These are phyloP conservation scores for Lasioglossum leucozonium DNA, from an alignment of 2,888 invertebrate species.

Conservation along the genomic window DNA sequence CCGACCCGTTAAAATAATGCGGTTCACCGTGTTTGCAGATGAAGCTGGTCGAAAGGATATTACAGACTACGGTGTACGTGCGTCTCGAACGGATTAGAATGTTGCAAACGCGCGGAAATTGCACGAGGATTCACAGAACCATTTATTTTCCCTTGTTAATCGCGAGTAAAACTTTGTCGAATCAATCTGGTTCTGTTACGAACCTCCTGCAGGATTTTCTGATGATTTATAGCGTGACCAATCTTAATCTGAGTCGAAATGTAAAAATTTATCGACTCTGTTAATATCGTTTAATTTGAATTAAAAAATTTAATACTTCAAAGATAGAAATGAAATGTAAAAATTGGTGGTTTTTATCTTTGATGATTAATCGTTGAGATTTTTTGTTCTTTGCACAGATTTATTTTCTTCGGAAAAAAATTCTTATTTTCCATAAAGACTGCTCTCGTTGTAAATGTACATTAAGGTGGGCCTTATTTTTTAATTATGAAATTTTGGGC, in stretches of 20 bases:
- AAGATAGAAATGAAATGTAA: too few species aligned
- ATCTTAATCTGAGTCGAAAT: background rate
- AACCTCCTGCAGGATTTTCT: background rate
- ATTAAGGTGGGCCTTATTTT: too few species aligned
- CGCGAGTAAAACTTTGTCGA: background rate
- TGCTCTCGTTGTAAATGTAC: too few species aligned
- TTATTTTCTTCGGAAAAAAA: background rate
- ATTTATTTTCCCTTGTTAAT: background rate
- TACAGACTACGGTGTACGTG: background rate
- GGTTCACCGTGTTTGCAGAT: background rate
- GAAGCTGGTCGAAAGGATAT: background rate
- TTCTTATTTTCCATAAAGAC: too few species aligned
- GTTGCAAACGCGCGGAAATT: background rate
- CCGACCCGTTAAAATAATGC: slow-evolving; percentile 3
- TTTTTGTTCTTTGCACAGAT: background rate
- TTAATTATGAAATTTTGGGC: too few species aligned
- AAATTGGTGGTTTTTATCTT: too few species aligned
- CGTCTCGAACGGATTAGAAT: background rate
- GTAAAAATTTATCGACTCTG: too few species aligned
- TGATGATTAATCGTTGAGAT: too few species aligned
- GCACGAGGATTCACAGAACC: background rate
- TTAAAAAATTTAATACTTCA: too few species aligned
- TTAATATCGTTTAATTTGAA: too few species aligned
- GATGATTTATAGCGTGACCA: background rate
- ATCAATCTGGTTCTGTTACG: background rate